phyloP scores from a whole-genome alignment of 2,888 invertebrate genomes.

The Andricus curvator region DNA sequence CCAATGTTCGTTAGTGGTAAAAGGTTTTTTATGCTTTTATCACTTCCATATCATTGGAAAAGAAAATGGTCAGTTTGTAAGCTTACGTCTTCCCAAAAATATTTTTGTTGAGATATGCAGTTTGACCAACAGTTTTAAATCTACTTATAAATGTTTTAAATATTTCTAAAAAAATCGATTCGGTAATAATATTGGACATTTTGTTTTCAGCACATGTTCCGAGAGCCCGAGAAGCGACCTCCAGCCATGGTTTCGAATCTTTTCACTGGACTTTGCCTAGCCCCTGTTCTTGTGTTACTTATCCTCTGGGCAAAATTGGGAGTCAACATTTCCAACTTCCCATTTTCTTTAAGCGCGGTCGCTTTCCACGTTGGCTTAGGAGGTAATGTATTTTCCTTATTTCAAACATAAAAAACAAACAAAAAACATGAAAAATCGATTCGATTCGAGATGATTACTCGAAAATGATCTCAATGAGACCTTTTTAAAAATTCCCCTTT shows the following conservation, averaged over 20 bases:
- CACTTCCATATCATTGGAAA: slow-evolving; percentile 77
- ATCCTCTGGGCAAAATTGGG: slow-evolving; percentile 92
- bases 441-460: no score
- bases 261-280: slow-evolving; percentile 91
- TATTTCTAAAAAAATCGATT: background rate
- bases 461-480: no score
- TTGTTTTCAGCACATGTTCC: slow-evolving; percentile 88
- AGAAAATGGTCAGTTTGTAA: slow-evolving; percentile 59
- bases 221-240: slow-evolving; percentile 94
- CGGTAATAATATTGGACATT: background rate
- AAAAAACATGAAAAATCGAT: no score
- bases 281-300: slow-evolving; percentile 90
- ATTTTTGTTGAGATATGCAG: slow-evolving; percentile 21
- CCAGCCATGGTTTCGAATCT: slow-evolving; percentile 92
- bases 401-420: background rate
- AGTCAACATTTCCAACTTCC: slow-evolving; percentile 91
- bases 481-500: no score
- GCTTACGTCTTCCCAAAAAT: slow-evolving; percentile 38
- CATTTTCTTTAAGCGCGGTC: slow-evolving; percentile 87
- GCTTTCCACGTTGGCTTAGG: slow-evolving; percentile 95
- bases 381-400: slow-evolving; percentile 77
- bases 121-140: slow-evolving; percentile 36
- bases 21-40: slow-evolving; percentile 62
- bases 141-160: slow-evolving; percentile 16
- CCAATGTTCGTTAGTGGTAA: slow-evolving; percentile 75